A percentile compares a stretch with the other conserved stretches of the same genome.
Conservation (phyloP, 2,113 vertebrate genomes). For the Vanacampus margaritifer region DNA sequence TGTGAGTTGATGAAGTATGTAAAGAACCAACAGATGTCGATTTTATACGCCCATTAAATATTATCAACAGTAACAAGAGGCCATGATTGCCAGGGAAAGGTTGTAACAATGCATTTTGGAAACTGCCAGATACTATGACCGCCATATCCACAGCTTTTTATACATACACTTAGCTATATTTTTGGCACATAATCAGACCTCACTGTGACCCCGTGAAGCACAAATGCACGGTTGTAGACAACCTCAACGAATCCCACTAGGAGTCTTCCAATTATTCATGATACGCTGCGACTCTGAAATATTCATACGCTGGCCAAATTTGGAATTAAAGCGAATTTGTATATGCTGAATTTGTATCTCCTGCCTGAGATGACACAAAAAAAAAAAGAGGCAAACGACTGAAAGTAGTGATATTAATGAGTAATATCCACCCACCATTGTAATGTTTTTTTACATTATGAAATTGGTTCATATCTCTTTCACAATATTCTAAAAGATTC, state of each 20-base stretch:
- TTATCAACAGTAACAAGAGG: background rate
- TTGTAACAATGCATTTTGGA: background rate
- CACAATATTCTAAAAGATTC: too few species aligned
- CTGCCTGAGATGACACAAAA: background rate
- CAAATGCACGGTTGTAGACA: background rate
- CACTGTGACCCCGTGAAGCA: background rate
- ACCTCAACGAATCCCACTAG: conserved; percentile 1
- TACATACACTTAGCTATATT: background rate
- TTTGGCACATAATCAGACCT: background rate
- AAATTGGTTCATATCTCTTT: too few species aligned
- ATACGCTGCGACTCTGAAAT: background rate
- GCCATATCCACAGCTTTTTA: background rate
- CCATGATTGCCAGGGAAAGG: background rate
- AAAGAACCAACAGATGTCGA: background rate
- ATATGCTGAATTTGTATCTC: background rate
- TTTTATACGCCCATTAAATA: background rate
- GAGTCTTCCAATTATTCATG: conserved; percentile 1
- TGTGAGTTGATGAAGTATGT: background rate
- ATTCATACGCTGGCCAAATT: background rate
- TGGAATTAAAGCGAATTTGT: background rate
- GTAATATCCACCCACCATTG: too few species aligned
- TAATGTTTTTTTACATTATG: too few species aligned
- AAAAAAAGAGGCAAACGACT: background rate
- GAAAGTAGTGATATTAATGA: background rate
- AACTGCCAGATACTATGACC: background rate